Base-by-base conservation (phyloP, 2,888 invertebrate genomes). In the Osmoderma eremita region DNA sequence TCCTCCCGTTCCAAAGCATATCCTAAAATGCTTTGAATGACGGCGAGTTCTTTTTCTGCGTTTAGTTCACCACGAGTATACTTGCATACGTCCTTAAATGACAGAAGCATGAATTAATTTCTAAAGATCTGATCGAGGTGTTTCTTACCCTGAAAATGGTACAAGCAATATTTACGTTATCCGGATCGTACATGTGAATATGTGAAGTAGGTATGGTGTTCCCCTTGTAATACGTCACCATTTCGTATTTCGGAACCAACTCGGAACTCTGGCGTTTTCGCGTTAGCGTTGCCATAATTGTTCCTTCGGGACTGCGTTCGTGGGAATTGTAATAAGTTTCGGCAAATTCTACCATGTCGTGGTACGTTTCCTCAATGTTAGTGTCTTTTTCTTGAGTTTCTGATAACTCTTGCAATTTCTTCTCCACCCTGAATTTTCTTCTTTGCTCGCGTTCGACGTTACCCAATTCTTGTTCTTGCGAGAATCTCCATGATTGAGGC, bases 171-270 rank as follows among this genome's bases (percentile, higher is more conserved):
- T 91, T 90, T 39, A 96, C 90, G 80, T 97, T 97, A 80, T 97
- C 96, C 0, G 96, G 95, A 83, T 97, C 97, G 79, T 96, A 95
- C 86, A 97, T 89, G 77, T 95, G 95, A 76, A 97, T 92, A 81
- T 97, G 97, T 0, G 97, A 96, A 61, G 93, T 94, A 0, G 95
- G 94, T 74, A 97, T 97, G 67, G 91, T 90, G 76, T 91, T 92
- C 48, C 91, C 91, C 78, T 94, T 93, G 79, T 93, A 93, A 80
- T 91, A 97, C 0, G 90, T 91, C 18, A 96, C 90, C 95, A 97
- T 96, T 80, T 97, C 96, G 76, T 93, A 92, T 78, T 95, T 95
- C 2, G 94, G 93, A 36, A 96, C 86, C 72, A 91, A 84, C 79
- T 94, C 94, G 73, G 90, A 86, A 8, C 90, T 90, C 76, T 93